Base-by-base conservation (phyloP, 1,140 invertebrate genomes). In the Megalopta genalis region DNA sequence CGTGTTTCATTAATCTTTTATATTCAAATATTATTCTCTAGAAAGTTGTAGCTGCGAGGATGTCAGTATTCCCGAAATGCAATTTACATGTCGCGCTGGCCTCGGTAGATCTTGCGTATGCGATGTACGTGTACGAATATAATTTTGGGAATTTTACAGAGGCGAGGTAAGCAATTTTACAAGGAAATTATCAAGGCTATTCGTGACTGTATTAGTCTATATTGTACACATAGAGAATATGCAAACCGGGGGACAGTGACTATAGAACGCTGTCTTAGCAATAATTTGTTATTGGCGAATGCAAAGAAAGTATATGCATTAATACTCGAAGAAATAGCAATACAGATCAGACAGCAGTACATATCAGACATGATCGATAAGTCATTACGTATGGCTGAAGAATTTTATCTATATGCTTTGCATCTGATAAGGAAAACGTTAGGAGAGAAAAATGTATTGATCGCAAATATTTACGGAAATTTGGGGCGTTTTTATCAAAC, bases 401-500 rank as follows among this genome's bases (percentile, higher is more conserved):
- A 94, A 63, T 93, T 98, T 23, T 98, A 99, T 93, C 94, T 96
- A 67, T 95, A 95, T 68, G 97, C 97, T 14, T 93, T 98, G 27
- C 92, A 95, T 42, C 92, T 98, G 73, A 95, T 97, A 2, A 95
- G 95, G 90, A 94, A 95, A 87, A 95, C 96, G 1, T 98, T 98
- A 90, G 98, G 98, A 7, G 97, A 98, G 92, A 95, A 95, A 90
- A 98, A 98, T 92, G 97, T 99, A 14, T 97, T 98, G 93, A 98
- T 97, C 8, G 97, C 98, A 6, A 99, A 98, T 90, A 97, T 98
- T 91, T 99, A 98, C 92, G 98, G 98, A 3, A 99, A 99, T 93
- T 93, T 99, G 63, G 98, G 98, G 64, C 90, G 95, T 46, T 94
- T 99, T 5, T 99, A 98, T 94, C 98, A 99, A 93, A 98, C 97